Evolutionary conservation across 64 coral and sea anemone genomes (phyloP), one percentile per base, ranked within the genome.

Genomic region (Montipora cactus): DNA sequence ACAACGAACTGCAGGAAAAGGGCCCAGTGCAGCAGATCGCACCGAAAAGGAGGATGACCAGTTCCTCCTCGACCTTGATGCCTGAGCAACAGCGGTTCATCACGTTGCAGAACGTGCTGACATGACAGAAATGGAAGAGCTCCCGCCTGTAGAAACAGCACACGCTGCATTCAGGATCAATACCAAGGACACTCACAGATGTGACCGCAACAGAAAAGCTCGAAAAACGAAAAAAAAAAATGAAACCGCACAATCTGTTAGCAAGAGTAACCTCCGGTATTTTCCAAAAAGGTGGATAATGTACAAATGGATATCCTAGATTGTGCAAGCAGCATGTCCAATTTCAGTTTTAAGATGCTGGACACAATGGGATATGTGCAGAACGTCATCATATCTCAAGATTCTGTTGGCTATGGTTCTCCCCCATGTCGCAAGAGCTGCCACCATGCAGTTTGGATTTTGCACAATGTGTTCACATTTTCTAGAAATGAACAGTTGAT

Each of bases 331-430:
- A 64, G 19, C 67, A 53, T 87, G 44, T 66, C 19, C 12, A 45
- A 49, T 21, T 93, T 93, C 59, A 57, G 13, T 14, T 86, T 93
- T 78, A 93, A 86, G 62, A 11, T 93, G 49, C 73, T 93, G 5
- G 49, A 93, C 76, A 93, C 91, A 28, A 93, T 93, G 91, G 81
- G 91, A 44, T 87, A 87, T 79, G 5, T 87, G 37, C 20, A 93
- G 58, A 59, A 86, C 9, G 44, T 93, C 8, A 85, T 14, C 12
- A 59, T 93, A 16, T 44, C 48, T 75, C 53, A 93, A 75, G 81
- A 93, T 21, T 76, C 69, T 59, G 71, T 44, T 59, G 18, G 22
- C 22, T 87, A 82, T 87, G 61, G 70, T 23, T 93, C 81, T 47
- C 7, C 49, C 0, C 25, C 25, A 47, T 87, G 91, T 53, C 61